Conservation (phyloP, 2,113 vertebrate species). For the Eudorcas thomsonii region DNA sequence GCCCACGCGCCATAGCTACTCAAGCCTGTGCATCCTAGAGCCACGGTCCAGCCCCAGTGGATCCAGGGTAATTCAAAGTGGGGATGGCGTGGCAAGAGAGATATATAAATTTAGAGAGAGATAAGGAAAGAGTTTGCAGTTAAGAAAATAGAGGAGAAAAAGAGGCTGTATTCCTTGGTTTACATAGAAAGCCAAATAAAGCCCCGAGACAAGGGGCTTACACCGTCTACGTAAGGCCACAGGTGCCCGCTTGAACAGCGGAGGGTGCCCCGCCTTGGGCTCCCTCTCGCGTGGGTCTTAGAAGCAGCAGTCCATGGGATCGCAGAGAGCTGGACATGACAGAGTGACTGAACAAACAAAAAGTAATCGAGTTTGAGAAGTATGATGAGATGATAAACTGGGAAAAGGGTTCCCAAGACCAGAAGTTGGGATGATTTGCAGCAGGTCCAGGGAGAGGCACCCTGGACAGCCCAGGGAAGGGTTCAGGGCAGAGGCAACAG, state of each 20-base stretch:
- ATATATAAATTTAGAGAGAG: too few relatives aligned
- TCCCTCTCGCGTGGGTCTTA: too few relatives aligned
- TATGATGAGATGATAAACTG: not conserved
- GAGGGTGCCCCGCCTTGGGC: too few relatives aligned
- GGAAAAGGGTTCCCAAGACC: not conserved
- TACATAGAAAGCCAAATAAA: too few relatives aligned
- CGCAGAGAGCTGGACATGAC: not conserved
- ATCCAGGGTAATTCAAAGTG: too few relatives aligned
- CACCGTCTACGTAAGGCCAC: too few relatives aligned
- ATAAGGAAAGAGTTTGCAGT: too few relatives aligned
- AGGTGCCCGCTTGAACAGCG: too few relatives aligned
- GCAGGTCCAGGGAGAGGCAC: not conserved
- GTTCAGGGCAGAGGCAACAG: not conserved
- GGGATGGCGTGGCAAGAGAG: too few relatives aligned
- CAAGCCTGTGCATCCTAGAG: not conserved
- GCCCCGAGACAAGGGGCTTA: too few relatives aligned
- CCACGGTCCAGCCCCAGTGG: not conserved
- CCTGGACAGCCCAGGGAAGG: not conserved
- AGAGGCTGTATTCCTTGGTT: too few relatives aligned
- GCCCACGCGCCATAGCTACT: accelerated
- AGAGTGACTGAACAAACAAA: not conserved
- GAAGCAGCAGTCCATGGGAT: not conserved
- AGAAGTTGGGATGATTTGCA: not conserved
- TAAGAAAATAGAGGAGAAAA: too few relatives aligned
- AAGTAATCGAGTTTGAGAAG: not conserved